Evolutionary conservation across 2,113 vertebrate genomes (phyloP), one percentile per base, ranked within the genome.

Genomic region (Orycteropus afer): DNA sequence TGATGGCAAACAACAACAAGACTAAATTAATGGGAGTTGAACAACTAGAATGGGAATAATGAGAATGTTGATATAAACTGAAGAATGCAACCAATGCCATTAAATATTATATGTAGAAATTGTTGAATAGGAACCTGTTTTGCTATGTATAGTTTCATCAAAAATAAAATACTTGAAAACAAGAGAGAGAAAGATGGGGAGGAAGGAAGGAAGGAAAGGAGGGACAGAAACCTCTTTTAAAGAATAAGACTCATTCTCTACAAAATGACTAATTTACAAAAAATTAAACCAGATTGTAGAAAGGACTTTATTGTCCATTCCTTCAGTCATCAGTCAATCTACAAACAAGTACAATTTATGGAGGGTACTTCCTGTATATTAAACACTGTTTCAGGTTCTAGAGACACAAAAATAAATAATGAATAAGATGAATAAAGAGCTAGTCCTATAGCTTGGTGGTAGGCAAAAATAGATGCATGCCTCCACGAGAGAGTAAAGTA

Each of bases 201-300:
- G 27, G 2, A 4, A 57, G 37, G 25, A 5, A n/a, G 32, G 27
- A 18, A 22, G 17, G 29, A 47, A 32, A 34, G 51, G 45, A 85
- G 18, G 47, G 12, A 15, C 14, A 49, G 25, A 85, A 47, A 76
- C 0, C 59, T 27, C 42, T 34, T 91, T 61, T 61, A 65, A 82
- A 91, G 74, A 80, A 42, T 13, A 84, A 76, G 65, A 40, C 69
- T 49, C 15, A 76, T 45, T 91, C 25, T 57, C 65, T 59, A 86
- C 10, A n/a, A 74, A 95, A 90, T 20, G 32, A 71, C 63, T 34
- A 9, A 67, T 13, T 53, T 40, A 74, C 42, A 29, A 71, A 92
- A 67, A 77, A 77, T 51, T n/a, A 65, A 51, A 32, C 5, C 22
- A 69, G 49, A 51, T 51, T 63, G 37, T 17, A 5, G 51, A 40